Evolutionary conservation across 2,113 vertebrate genomes (phyloP).

Genomic region (Melierax canorus): DNA sequence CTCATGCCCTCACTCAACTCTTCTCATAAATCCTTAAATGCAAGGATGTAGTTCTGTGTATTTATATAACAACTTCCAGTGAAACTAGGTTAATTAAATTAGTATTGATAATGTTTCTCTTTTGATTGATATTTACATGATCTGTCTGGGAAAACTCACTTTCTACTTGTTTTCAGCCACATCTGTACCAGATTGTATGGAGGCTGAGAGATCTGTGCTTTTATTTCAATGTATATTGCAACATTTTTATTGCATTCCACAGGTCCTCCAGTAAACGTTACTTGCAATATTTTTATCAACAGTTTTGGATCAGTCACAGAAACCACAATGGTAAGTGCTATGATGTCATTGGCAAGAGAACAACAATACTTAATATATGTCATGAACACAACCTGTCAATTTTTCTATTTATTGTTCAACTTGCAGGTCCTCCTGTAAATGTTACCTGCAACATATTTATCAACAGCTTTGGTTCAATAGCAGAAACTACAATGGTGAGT

Average conservation of each 20-base stretch:
- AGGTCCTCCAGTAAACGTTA: conserved; percentile 98
- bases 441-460: conserved; percentile 99
- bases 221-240: conserved; percentile 79
- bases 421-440: conserved; percentile 98
- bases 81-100: neutral
- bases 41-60: neutral
- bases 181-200: conserved; percentile 66
- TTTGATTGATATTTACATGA: neutral
- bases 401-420: conserved; percentile 92
- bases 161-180: conserved; percentile 65
- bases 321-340: conserved; percentile 93
- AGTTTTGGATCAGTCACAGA: conserved; percentile 98
- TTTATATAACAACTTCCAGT: neutral
- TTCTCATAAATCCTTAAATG: neutral
- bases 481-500: conserved; percentile 99
- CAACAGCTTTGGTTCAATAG: conserved; percentile 99
- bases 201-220: conserved; percentile 70
- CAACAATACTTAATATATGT: conserved; percentile 73
- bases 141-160: conserved; percentile 55
- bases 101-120: neutral
- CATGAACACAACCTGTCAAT: conserved; percentile 83
- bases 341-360: conserved; percentile 73
- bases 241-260: conserved; percentile 90
- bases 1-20: neutral
- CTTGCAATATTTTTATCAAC: conserved; percentile 99